Percentiles rank a stretch among this genome's conserved stretches.
Evolutionary conservation across 2,797 vertebrate genomes (phyloP).

Genomic region (Chelidonichthys spinosus): DNA sequence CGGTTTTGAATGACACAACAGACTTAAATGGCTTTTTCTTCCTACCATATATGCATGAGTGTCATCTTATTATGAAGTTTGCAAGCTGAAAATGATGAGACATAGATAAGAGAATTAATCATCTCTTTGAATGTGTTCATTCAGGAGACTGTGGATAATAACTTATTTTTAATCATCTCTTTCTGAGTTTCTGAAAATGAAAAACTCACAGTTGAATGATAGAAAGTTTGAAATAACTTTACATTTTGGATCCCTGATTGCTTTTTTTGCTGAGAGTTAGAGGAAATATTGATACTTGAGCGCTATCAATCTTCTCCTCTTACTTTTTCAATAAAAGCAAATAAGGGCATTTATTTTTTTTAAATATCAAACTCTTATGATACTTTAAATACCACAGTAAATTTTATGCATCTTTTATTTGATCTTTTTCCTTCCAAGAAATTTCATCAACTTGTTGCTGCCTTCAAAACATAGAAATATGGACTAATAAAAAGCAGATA

Average conservation of each 20-base stretch:
- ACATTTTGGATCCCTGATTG: not conserved
- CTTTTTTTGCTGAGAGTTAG: not conserved
- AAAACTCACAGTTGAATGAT: not conserved
- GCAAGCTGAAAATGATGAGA: constrained; percentile 1
- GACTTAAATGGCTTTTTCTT: no score
- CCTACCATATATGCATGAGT: no score
- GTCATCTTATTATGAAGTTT: constrained; percentile 18
- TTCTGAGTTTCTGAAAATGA: not conserved
- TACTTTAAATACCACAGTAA: not conserved
- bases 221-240: not conserved
- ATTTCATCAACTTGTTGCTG: not conserved
- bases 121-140: not conserved
- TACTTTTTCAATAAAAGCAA: not conserved
- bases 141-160: not conserved
- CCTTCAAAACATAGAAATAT: not conserved
- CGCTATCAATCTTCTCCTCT: not conserved
- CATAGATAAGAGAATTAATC: constrained; percentile 1
- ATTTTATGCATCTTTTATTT: not conserved
- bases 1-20: constrained; percentile 18
- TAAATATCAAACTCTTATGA: not conserved
- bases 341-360: not conserved
- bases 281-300: not conserved
- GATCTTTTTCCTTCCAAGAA: not conserved
- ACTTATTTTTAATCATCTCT: not conserved
- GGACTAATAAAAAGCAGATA: not conserved